These are phyloP conservation scores for Idaea aversata DNA, from an alignment of 2,888 invertebrate genomes.

Conservation along the genomic window DNA sequence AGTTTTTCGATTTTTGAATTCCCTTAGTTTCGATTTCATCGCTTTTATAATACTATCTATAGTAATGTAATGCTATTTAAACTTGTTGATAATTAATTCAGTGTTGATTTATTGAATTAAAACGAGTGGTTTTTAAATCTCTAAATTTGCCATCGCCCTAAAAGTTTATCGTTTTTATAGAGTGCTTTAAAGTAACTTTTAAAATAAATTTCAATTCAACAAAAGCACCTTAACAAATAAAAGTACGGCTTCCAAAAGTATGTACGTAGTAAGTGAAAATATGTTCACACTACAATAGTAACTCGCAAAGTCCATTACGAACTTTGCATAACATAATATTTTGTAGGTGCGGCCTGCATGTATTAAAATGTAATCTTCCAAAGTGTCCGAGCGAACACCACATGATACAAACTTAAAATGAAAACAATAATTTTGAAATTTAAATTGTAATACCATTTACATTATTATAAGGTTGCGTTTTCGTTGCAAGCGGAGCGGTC, in stretches of 20 bases:
- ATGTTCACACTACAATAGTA: constrained; percentile 26
- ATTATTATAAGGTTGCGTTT: constrained; percentile 5
- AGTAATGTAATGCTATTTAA: too few relatives aligned
- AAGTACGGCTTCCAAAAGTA: background rate
- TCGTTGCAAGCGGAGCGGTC: background rate
- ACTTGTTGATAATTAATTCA: too few relatives aligned
- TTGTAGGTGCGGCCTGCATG: constrained; percentile 22
- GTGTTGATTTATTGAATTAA: too few relatives aligned
- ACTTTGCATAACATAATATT: constrained; percentile 25
- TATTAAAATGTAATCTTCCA: constrained; percentile 30
- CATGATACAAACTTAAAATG: constrained; percentile 16
- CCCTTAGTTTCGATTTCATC: too few relatives aligned
- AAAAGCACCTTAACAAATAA: background rate
- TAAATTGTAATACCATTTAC: constrained; percentile 14
- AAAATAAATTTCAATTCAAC: background rate
- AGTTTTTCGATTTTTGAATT: too few relatives aligned
- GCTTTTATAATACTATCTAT: too few relatives aligned
- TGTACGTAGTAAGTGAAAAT: constrained; percentile 13
- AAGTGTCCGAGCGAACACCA: constrained; percentile 20
- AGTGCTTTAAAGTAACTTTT: background rate
- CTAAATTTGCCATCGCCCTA: background rate
- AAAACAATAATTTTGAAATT: constrained; percentile 12
- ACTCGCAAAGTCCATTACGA: constrained; percentile 23
- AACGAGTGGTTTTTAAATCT: background rate
- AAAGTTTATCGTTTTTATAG: background rate